Percentiles rank a stretch among this genome's conserved stretches.
These are phyloP conservation scores for Danio kyathit DNA, from an alignment of 2,797 vertebrate species.

Conservation along the genomic window DNA sequence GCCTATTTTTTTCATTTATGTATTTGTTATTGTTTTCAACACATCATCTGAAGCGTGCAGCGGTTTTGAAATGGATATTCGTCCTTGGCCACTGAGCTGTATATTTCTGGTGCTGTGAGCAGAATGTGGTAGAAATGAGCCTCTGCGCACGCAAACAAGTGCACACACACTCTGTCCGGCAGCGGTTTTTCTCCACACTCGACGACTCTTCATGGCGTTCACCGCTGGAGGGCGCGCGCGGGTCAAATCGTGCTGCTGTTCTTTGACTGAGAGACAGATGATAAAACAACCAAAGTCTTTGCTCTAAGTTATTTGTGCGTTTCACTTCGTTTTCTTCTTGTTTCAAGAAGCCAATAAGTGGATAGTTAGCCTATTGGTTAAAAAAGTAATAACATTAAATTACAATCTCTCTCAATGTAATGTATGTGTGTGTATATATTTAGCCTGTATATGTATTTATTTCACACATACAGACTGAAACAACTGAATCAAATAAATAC, in stretches of 20 bases:
- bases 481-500: too few species aligned
- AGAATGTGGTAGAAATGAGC: too few species aligned
- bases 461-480: too few species aligned
- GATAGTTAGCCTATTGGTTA: not conserved
- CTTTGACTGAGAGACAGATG: not conserved
- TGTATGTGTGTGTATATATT: too few species aligned
- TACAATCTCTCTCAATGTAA: too few species aligned
- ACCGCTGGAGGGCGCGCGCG: slow-evolving; percentile 10
- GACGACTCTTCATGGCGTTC: not conserved
- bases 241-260: not conserved
- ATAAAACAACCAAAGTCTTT: not conserved
- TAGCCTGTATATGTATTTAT: too few species aligned
- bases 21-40: not conserved
- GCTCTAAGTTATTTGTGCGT: not conserved
- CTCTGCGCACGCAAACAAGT: too few species aligned
- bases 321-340: not conserved
- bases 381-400: too few species aligned
- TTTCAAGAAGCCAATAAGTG: not conserved
- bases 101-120: not conserved
- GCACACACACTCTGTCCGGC: too few species aligned
- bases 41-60: not conserved
- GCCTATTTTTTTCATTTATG: not conserved
- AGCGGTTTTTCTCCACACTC: not conserved
- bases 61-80: not conserved
- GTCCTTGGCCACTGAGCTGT: not conserved